Percentiles rank a stretch among this genome's conserved stretches.
Evolutionary conservation across 1,140 invertebrate species (phyloP).

Genomic region (Aricia agestis): DNA sequence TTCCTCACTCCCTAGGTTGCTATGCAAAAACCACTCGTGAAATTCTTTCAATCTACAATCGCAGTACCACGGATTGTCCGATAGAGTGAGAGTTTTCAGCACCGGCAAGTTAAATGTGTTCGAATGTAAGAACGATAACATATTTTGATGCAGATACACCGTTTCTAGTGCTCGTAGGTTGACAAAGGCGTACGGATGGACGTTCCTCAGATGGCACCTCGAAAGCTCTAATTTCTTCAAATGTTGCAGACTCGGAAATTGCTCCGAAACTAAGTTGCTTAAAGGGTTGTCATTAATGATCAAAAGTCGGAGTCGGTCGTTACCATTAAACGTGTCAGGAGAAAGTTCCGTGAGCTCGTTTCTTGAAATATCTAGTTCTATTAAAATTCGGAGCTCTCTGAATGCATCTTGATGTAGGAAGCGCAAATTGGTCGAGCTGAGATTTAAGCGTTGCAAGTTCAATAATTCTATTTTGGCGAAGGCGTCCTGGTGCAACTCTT

Average conservation of each 20-base stretch:
- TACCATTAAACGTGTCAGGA: constrained; percentile 84
- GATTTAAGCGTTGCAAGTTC: constrained; percentile 89
- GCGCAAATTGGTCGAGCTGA: constrained; percentile 83
- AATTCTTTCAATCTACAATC: constrained; percentile 90
- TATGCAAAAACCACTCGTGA: constrained; percentile 85
- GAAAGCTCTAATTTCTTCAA: constrained; percentile 86
- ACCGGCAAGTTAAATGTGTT: constrained; percentile 62
- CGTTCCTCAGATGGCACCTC: constrained; percentile 82
- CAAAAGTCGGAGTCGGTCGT: constrained; percentile 83
- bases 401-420: constrained; percentile 89
- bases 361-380: constrained; percentile 90
- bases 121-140: constrained; percentile 56
- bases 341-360: constrained; percentile 83
- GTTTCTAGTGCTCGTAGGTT: constrained; percentile 64
- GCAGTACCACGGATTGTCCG: constrained; percentile 92
- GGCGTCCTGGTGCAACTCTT: constrained; percentile 83
- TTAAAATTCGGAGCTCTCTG: constrained; percentile 88
- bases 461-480: constrained; percentile 86
- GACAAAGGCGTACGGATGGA: constrained; percentile 81
- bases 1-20: constrained; percentile 70
- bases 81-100: constrained; percentile 86
- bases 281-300: constrained; percentile 85
- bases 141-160: constrained; percentile 60
- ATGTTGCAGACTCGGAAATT: constrained; percentile 84
- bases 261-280: constrained; percentile 77